Conservation (phyloP, 1,140 invertebrate genomes). For the Sitobion miscanthi region DNA sequence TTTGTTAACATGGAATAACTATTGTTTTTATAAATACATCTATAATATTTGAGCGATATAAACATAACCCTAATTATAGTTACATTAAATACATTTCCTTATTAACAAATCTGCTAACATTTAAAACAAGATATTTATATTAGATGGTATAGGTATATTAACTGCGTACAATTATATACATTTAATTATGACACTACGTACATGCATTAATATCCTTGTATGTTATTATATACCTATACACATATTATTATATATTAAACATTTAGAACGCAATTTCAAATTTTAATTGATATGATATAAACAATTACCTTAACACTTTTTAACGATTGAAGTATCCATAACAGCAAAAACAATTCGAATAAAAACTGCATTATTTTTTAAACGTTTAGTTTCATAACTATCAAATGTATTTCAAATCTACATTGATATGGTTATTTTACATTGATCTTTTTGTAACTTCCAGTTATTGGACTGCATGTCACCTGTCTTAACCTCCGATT, state of each 20-base stretch:
- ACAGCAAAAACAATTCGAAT: neutral
- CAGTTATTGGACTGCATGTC: neutral
- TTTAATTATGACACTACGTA: neutral
- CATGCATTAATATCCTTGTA: neutral
- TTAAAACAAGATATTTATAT: neutral
- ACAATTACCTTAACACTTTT: constrained; percentile 38
- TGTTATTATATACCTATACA: neutral
- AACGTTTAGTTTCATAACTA: neutral
- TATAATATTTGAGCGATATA: too few relatives aligned
- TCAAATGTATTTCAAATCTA: neutral
- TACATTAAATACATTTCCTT: neutral
- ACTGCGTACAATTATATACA: neutral
- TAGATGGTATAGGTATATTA: neutral
- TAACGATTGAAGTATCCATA: neutral
- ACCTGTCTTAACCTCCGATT: neutral
- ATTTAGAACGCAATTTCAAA: neutral
- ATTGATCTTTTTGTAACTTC: neutral
- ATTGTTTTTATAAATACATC: neutral
- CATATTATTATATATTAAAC: neutral
- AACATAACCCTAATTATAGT: neutral
- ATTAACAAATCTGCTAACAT: neutral
- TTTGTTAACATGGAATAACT: neutral
- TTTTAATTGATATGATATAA: neutral
- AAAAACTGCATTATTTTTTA: constrained; percentile 20
- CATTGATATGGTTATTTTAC: neutral